These are phyloP conservation scores for Teleogryllus oceanicus DNA, from an alignment of 2,888 invertebrate genomes.

Conservation along the genomic window DNA sequence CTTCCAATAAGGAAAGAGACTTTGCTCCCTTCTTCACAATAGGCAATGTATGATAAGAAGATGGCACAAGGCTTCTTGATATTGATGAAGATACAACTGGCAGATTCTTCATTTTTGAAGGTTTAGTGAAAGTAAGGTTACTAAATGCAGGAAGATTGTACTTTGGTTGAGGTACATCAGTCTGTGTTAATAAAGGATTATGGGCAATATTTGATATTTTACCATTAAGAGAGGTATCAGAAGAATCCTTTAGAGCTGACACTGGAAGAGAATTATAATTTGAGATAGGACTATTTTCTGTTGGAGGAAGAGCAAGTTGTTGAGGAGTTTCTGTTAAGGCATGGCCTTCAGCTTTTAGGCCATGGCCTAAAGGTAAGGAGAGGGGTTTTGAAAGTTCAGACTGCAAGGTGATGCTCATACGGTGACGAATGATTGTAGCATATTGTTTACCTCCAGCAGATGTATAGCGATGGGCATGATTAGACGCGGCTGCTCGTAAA, in stretches of 20 bases:
- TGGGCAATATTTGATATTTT: neutral
- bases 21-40: constrained; percentile 24
- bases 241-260: neutral
- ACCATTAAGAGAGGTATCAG: neutral
- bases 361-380: neutral
- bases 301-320: neutral
- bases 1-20: constrained; percentile 11
- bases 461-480: constrained; percentile 33
- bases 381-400: constrained; percentile 20
- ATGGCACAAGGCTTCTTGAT: neutral
- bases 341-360: neutral
- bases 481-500: neutral
- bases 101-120: neutral
- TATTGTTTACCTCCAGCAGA: constrained; percentile 36
- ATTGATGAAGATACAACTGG: constrained; percentile 19
- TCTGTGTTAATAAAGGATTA: neutral
- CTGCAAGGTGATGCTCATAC: constrained; percentile 24
- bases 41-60: constrained; percentile 30
- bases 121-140: neutral
- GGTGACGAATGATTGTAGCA: constrained; percentile 33
- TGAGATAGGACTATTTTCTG: neutral
- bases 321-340: neutral
- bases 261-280: neutral
- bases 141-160: neutral
- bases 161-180: constrained; percentile 12